phyloP scores from a whole-genome alignment of 2,888 invertebrate genomes.

The Coremacera marginata region DNA sequence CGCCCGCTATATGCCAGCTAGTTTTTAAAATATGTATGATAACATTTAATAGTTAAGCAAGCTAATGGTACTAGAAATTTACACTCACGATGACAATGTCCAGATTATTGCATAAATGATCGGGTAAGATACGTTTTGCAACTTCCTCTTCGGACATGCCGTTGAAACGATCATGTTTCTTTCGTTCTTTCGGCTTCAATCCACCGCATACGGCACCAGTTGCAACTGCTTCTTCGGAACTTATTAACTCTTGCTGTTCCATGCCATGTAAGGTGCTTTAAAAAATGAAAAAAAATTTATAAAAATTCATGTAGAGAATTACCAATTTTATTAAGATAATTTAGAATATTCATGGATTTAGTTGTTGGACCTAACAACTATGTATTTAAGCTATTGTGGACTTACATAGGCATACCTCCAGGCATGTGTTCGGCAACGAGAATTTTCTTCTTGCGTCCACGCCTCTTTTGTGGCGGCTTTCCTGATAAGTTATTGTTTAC shows the following conservation, averaged over 20 bases:
- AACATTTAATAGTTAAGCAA: background rate
- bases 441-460: slow-evolving; percentile 89
- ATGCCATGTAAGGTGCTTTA: background rate
- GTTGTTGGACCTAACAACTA: background rate
- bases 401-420: slow-evolving; percentile 28
- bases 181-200: slow-evolving; percentile 79
- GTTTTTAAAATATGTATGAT: background rate
- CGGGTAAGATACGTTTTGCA: slow-evolving; percentile 91
- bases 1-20: too few relatives aligned
- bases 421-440: slow-evolving; percentile 37
- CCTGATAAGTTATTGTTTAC: slow-evolving; percentile 22
- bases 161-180: slow-evolving; percentile 95
- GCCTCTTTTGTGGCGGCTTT: slow-evolving; percentile 76
- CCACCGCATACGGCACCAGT: slow-evolving; percentile 14
- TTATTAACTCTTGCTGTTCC: background rate
- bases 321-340: too few relatives aligned
- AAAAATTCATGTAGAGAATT: too few relatives aligned
- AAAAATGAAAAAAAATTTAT: background rate
- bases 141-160: slow-evolving; percentile 98
- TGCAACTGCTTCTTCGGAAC: background rate
- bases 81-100: slow-evolving; percentile 98
- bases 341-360: background rate
- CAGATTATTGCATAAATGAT: slow-evolving; percentile 92
- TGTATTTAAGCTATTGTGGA: background rate
- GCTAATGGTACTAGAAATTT: slow-evolving; percentile 66